Base-by-base conservation (phyloP, 1,140 invertebrate genomes). In the Drosophila nikananu region DNA sequence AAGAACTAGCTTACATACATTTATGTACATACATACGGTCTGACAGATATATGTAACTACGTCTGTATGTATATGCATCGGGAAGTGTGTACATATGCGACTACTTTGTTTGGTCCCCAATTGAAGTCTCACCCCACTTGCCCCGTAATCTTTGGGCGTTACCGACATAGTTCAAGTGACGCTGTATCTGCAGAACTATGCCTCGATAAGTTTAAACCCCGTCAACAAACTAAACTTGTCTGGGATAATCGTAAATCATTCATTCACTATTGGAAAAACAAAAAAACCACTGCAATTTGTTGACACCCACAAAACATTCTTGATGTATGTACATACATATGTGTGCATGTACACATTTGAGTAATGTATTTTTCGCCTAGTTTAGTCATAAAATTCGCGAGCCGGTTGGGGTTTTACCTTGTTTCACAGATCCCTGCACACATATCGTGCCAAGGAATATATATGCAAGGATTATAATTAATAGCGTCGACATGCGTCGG, bases 401-500 rank as follows among this genome's bases (percentile, higher is more conserved):
- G 21, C 7, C 7, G 8, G 17, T 17, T 5, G 13, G 27, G 12
- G 17, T n/a, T 41, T 71, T 73, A 73, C 70, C 70, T 73, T 42
- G 67, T 42, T 51, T 49, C 23, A 73, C 12, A 41, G 52, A 59
- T 73, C 70, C 70, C 35, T 73, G 67, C 42, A 73, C 70, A 73
- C 54, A 73, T 27, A 72, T 73, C 42, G 67, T 57, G 37, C 70
- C 70, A 59, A 73, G 67, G n/a, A 73, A 30, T 42, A 60, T 73
- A 61, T 37, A 51, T 42, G 46, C 30, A 61, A 74, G 68, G 46
- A 74, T 61, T 51, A 61, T 74, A 52, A 52, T 74, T 52, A 73
- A 52, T 23, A 74, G 71, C 71, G 60, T 73, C 70, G 68, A 73
- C 71, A 73, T 74, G 71, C 68, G 68, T 74, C 68, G 71, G 67